Conservation (phyloP, 2,888 invertebrate species). For the Pedicia rivosa region DNA sequence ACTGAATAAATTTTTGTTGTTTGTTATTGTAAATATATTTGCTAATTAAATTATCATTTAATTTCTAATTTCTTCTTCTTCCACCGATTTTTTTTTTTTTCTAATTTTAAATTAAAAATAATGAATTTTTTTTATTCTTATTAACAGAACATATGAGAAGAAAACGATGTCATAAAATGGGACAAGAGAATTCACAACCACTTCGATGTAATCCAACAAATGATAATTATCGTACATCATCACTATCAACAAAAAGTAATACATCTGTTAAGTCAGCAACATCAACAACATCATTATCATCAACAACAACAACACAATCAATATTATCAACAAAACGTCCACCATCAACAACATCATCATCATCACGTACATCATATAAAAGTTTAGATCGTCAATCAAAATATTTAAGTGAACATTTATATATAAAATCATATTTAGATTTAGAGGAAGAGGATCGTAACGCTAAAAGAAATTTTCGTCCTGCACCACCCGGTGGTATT, state of each 20-base stretch:
- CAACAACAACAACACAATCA: slow-evolving; percentile 22
- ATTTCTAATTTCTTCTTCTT: too few species aligned
- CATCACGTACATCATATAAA: slow-evolving; percentile 22
- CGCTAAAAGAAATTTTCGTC: slow-evolving; percentile 30
- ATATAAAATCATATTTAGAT: slow-evolving; percentile 37
- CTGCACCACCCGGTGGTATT: slow-evolving; percentile 43
- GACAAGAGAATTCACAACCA: slow-evolving; percentile 32
- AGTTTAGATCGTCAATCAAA: slow-evolving; percentile 28
- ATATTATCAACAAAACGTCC: slow-evolving; percentile 22
- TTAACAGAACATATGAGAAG: background rate
- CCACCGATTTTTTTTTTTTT: too few species aligned
- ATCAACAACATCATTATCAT: slow-evolving; percentile 15
- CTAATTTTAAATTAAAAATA: too few species aligned
- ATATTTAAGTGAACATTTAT: slow-evolving; percentile 36
- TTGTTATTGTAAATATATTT: too few species aligned
- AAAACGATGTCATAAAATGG: slow-evolving; percentile 19
- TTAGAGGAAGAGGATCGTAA: slow-evolving; percentile 34
- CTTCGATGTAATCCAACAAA: slow-evolving; percentile 2
- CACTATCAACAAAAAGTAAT: background rate
- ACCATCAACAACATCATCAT: slow-evolving; percentile 28
- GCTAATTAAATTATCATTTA: too few species aligned
- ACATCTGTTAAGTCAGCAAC: slow-evolving; percentile 5
- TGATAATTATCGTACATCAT: slow-evolving; percentile 15
- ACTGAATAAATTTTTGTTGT: too few species aligned
- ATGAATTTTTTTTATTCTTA: too few species aligned